Evolutionary conservation across 37 sponge, comb jelly and placozoan species (phyloP), one percentile per base, ranked within the genome.

Genomic region (Crambe crambe): DNA sequence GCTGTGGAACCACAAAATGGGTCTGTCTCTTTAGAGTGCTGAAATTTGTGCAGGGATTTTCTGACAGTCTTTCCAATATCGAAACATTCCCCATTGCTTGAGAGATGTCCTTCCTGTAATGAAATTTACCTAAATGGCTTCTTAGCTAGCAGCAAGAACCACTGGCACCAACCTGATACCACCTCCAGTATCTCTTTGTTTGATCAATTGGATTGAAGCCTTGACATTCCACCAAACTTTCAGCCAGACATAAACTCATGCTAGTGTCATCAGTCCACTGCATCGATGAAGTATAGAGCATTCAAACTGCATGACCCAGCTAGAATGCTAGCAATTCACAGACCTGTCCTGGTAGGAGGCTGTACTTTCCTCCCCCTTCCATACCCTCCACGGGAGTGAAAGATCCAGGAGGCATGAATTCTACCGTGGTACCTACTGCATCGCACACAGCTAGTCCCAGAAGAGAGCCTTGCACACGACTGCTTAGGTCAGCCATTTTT

Each of bases 231-330:
- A 92, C 83, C 54, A 95, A 76, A 58, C 96, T 95, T 68, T 95
- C 96, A 10, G 96, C 92, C 56, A 95, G 51, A 83, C 92, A 92
- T 58, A 95, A 85, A 29, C 85, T 90, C 96, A 95, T 95, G 37
- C 93, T 92, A 31, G 96, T 92, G 66, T 92, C 93, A 89, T 95
- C 96, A 25, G 96, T 95, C 96, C 96, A 95, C 93, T 95, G 59
- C 20, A 64, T 30, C 20, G 63, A 25, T 64, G 25, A 20, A 68
- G 20, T n/a, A n/a, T n/a, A n/a, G n/a, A n/a, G n/a, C n/a, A n/a
- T n/a, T n/a, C n/a, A n/a, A n/a, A n/a, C n/a, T n/a, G n/a, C n/a
- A n/a, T n/a, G n/a, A n/a, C n/a, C n/a, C n/a, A n/a, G n/a, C n/a
- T 54, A 18, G 56, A 54, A 54, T 54, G 18, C 56, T n/a, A n/a